Percentiles rank a stretch among this genome's conserved stretches.
These are phyloP conservation scores for Diacarnus erythraeanus DNA, from an alignment of 37 sponge, comb jelly and placozoan genomes.

Conservation along the genomic window DNA sequence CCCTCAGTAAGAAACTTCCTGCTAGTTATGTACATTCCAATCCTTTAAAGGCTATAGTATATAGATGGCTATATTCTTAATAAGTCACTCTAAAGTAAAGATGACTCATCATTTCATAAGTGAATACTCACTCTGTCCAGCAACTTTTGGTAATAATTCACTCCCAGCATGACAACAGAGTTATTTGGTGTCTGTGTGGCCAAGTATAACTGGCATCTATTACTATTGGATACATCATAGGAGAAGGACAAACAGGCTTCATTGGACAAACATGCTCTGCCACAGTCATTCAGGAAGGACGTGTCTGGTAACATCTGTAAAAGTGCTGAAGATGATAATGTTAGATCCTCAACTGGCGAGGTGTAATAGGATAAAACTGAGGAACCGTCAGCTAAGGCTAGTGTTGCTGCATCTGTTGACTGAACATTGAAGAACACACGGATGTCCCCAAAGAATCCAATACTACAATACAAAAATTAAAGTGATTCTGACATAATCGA, in stretches of 20 bases:
- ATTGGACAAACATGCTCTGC: slow-evolving; percentile 43
- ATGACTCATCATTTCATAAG: not conserved
- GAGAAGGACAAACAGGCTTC: slow-evolving; percentile 55
- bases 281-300: slow-evolving; percentile 41
- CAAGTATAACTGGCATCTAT: slow-evolving; percentile 38
- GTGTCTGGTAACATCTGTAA: not conserved
- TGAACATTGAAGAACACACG: slow-evolving; percentile 48
- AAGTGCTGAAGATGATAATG: slow-evolving; percentile 3
- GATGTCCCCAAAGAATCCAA: slow-evolving; percentile 67
- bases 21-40: too few relatives aligned
- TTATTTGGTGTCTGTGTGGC: not conserved
- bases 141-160: slow-evolving; percentile 56
- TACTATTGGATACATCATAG: not conserved
- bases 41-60: too few relatives aligned
- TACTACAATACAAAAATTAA: slow-evolving; percentile 8
- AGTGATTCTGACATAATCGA: too few relatives aligned
- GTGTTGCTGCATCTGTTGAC: slow-evolving; percentile 17
- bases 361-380: slow-evolving; percentile 39
- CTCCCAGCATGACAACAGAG: slow-evolving; percentile 2
- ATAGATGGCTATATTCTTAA: not conserved
- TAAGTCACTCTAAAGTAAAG: not conserved
- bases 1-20: too few relatives aligned
- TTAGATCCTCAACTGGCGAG: slow-evolving; percentile 25
- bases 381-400: slow-evolving; percentile 47
- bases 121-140: slow-evolving; percentile 24